phyloP scores from a whole-genome alignment of 2,797 vertebrate genomes.

The Lithobates sylvaticus region DNA sequence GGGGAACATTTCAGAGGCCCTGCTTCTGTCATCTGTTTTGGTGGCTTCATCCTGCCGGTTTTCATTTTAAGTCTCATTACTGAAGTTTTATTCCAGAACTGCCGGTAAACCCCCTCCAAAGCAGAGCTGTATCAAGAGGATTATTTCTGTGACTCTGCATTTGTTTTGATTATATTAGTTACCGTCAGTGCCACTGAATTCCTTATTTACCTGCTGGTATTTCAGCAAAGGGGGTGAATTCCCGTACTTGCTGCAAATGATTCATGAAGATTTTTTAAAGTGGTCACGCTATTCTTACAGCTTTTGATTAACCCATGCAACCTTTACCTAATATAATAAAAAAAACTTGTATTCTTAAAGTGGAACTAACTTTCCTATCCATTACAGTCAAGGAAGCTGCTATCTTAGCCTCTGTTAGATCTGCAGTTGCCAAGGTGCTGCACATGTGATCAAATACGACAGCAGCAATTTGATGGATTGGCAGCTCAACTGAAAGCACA shows the following conservation, averaged over 20 bases:
- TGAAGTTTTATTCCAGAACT: background rate
- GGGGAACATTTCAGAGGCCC: background rate
- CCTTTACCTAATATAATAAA: too few relatives aligned
- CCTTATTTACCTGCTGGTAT: background rate
- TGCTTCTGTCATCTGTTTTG: background rate
- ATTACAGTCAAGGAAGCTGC: too few relatives aligned
- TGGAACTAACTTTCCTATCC: too few relatives aligned
- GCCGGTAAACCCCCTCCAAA: background rate
- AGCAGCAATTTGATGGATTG: too few relatives aligned
- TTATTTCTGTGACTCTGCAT: background rate
- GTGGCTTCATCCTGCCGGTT: background rate
- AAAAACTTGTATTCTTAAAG: too few relatives aligned
- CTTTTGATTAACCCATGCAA: background rate
- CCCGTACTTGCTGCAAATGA: background rate
- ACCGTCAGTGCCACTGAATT: background rate
- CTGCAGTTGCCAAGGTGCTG: too few relatives aligned
- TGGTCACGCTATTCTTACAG: background rate
- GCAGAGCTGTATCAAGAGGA: background rate
- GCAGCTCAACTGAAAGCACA: too few relatives aligned
- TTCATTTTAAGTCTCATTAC: constrained; percentile 3
- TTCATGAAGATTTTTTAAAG: background rate
- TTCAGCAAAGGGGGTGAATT: background rate
- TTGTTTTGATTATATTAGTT: background rate
- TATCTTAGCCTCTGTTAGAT: too few relatives aligned
- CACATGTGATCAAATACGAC: too few relatives aligned